These are phyloP conservation scores for Amphipyra tragopoginis DNA, from an alignment of 2,888 invertebrate genomes.

Conservation along the genomic window DNA sequence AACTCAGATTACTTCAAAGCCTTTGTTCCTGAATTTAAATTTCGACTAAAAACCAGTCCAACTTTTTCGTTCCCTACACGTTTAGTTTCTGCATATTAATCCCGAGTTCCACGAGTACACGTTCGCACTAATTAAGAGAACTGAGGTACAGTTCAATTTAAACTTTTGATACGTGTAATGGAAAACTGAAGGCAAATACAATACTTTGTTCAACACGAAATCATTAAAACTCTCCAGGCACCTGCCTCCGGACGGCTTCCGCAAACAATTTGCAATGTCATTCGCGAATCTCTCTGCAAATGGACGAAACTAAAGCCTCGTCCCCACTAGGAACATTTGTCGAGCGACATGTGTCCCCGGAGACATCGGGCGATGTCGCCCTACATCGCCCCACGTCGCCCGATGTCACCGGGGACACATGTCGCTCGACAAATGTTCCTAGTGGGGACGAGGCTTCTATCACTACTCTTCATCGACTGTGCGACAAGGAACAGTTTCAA, in stretches of 20 bases:
- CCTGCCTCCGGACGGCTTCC: background rate
- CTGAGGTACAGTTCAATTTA: too few species aligned
- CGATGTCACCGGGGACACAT: too few species aligned
- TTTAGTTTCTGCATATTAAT: conserved; percentile 29
- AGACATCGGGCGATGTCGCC: too few species aligned
- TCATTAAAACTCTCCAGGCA: background rate
- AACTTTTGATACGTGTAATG: background rate
- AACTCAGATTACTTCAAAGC: conserved; percentile 5
- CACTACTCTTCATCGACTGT: too few species aligned
- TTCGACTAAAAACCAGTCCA: conserved; percentile 8
- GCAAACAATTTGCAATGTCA: conserved; percentile 16
- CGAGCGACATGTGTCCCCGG: too few species aligned
- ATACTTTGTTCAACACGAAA: background rate
- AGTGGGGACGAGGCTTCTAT: too few species aligned
- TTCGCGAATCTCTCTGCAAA: conserved; percentile 11
- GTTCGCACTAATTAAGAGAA: conserved; percentile 29
- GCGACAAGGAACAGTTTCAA: too few species aligned
- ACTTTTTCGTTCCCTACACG: conserved; percentile 10
- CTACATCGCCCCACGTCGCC: too few species aligned
- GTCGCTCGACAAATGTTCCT: too few species aligned
- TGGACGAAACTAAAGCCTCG: conserved; percentile 7
- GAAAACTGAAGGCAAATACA: background rate
- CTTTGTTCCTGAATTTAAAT: conserved; percentile 20
- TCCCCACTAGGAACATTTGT: too few species aligned
- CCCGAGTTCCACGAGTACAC: conserved; percentile 13